Evolutionary conservation across 2,888 invertebrate genomes (phyloP), one percentile per base, ranked within the genome.

Genomic region (Napeogenes sylphis): DNA sequence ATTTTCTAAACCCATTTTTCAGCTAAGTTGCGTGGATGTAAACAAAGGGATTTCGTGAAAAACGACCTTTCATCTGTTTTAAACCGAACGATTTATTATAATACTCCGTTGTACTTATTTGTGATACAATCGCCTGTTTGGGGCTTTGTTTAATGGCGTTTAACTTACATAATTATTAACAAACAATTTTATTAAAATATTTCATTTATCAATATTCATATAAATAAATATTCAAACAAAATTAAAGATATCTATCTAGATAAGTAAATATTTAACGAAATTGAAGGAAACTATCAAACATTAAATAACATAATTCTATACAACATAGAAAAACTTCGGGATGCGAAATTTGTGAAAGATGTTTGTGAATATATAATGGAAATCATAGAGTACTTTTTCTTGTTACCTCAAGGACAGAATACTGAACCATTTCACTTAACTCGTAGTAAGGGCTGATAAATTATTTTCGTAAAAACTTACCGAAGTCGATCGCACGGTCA

Each of bases 1-100:
- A 67, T 63, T 64, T 68, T 61, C 67, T 65, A 59, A 62, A 58
- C 59, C 68, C 64, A 70, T 70, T 68, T 70, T 70, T 68, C 68
- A 70, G 68, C 67, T 70, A 68, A 70, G 70, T 67, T 68, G 69
- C 68, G 69, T 68, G 67, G 69, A 63, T 65, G 68, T 68, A 68
- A 71, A 71, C 68, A 71, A 71, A 71, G 66, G 68, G 71, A 66
- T 71, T 68, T 65, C 61, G 65, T 71, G 71, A 71, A 71, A 70
- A 71, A 71, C 68, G 70, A 70, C 70, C 71, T 70, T 71, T 68
- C 71, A 71, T 71, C 70, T 71, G 68, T 66, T 71, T 71, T 68
- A 70, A 71, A 68, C 70, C 64, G 64, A 70, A 70, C 67, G 65
- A 71, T 71, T 70, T 71, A 68, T 71, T 71, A 70, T 68, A 68